Base-by-base conservation (phyloP, 2,888 invertebrate species). In the Thysanoteuthis rhombus region DNA sequence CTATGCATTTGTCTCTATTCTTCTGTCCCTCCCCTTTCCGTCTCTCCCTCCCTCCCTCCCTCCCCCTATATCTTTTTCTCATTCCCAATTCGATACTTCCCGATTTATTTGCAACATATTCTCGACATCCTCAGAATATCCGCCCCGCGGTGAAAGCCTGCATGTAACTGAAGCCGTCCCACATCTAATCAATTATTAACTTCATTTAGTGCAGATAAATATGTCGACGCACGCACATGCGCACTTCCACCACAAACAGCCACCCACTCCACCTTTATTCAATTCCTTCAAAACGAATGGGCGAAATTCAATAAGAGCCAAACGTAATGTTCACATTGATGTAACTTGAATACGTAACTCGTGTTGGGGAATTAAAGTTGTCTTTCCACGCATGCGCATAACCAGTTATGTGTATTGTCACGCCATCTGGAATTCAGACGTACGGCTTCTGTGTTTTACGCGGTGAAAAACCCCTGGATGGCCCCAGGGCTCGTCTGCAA, bases 261-360 rank as follows among this genome's bases (percentile, higher is more conserved):
- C n/a, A n/a, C n/a, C n/a, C n/a, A n/a, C n/a, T n/a, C n/a, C n/a
- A 22, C n/a, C 75, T 19, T 75, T 75, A n/a, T 75, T 75, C 75
- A 75, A 10, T 75, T 75, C 75, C 16, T n/a, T n/a, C 10, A n/a
- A 75, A 75, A 75, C 75, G n/a, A n/a, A 16, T n/a, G n/a, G n/a
- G n/a, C 75, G 75, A 75, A 75, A 75, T 75, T 75, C 75, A 75
- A 75, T 75, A 75, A 75, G 36, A 22, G n/a, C 75, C 75, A n/a
- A 75, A 75, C 75, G n/a, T 75, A 75, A 75, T 75, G 75, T 75
- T 75, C 75, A n/a, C 75, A 75, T 75, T 75, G n/a, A 75, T 75
- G 75, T 75, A 75, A 75, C 75, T 75, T 75, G 75, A 75, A 75
- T 75, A 75, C 75, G 75, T 75, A 75, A 75, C 75, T 36, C 75